phyloP scores from a whole-genome alignment of 2,113 vertebrate species.

The Albula glossodonta region DNA sequence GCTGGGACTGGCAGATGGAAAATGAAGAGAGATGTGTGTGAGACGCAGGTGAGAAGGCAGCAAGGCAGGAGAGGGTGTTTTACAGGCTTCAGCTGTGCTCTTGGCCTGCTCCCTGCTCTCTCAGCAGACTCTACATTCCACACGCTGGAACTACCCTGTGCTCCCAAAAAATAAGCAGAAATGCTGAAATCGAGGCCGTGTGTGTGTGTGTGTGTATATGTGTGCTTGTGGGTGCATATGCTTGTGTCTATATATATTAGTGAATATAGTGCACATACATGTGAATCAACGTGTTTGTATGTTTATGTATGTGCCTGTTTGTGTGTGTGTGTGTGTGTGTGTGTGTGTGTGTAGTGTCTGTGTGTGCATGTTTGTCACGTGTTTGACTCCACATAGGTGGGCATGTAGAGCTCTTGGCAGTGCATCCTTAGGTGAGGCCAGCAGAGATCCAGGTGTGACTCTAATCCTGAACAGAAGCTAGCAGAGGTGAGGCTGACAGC shows the following conservation, averaged over 20 bases:
- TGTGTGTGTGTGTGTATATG: background rate
- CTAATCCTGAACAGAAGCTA: background rate
- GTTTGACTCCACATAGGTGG: background rate
- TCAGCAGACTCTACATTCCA: conserved; percentile 23
- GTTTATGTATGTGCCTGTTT: too few species aligned
- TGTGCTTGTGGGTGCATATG: background rate
- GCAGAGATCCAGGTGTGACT: background rate
- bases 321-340: background rate
- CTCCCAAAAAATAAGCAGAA: conserved; percentile 1
- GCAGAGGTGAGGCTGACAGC: background rate
- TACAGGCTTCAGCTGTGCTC: conserved; percentile 29
- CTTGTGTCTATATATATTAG: background rate
- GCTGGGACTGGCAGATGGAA: background rate
- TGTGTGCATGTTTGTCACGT: background rate
- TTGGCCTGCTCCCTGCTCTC: conserved; percentile 15
- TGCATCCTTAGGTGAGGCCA: conserved; percentile 1
- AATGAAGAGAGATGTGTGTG: conserved; percentile 8
- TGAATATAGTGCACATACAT: too few species aligned
- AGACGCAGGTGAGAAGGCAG: background rate
- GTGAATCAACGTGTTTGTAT: background rate
- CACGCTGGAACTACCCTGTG: conserved; percentile 10
- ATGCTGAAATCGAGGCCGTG: conserved; percentile 12
- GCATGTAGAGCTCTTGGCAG: background rate
- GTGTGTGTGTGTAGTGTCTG: conserved; percentile 1
- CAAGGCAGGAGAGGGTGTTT: conserved; percentile 12